Evolutionary conservation across 1,140 invertebrate genomes (phyloP).

Genomic region (Drosophila kurseongensis): DNA sequence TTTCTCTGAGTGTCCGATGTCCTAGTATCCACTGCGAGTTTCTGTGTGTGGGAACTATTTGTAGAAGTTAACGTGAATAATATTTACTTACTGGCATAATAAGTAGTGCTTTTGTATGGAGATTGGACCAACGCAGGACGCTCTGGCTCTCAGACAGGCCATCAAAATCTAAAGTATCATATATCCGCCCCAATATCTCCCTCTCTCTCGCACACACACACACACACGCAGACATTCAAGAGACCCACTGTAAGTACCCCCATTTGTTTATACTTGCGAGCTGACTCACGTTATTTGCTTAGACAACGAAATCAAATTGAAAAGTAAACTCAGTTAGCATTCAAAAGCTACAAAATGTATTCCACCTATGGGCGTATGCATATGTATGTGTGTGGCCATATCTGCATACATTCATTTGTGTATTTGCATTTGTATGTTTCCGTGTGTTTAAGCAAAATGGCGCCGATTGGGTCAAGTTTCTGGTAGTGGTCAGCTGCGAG

Average conservation of each 20-base stretch:
- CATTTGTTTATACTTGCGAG: conserved; percentile 69
- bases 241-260: conserved; percentile 45
- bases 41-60: conserved; percentile 48
- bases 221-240: conserved; percentile 11
- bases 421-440: background rate
- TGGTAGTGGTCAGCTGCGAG: conserved; percentile 1
- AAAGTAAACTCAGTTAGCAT: conserved; percentile 74
- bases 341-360: conserved; percentile 73
- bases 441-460: conserved; percentile 31
- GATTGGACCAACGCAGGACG: conserved; percentile 42
- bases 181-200: background rate
- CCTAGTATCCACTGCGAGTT: conserved; percentile 2
- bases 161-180: conserved; percentile 57
- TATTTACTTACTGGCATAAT: conserved; percentile 80
- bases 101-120: conserved; percentile 69
- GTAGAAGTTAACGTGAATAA: conserved; percentile 78
- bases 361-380: conserved; percentile 26
- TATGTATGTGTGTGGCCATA: background rate
- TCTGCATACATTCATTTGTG: background rate
- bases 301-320: conserved; percentile 79
- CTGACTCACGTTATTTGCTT: conserved; percentile 70
- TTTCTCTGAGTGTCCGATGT: background rate
- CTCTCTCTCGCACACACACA: conserved; percentile 1
- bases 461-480: conserved; percentile 30
- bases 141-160: conserved; percentile 38